These are phyloP conservation scores for Sphaerophoria taeniata DNA, from an alignment of 2,888 invertebrate species.

Conservation along the genomic window DNA sequence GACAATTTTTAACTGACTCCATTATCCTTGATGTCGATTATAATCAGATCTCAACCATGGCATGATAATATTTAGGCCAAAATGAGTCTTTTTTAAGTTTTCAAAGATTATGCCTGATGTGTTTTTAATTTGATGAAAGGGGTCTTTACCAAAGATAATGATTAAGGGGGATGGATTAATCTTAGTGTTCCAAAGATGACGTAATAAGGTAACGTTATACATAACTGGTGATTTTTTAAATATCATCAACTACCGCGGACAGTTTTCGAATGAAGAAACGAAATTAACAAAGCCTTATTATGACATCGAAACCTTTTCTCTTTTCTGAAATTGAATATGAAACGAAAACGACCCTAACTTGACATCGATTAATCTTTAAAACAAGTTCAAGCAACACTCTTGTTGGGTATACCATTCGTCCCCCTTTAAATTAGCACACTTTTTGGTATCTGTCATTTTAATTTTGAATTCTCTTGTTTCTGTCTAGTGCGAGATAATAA, in stretches of 20 bases:
- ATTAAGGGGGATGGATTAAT: too few relatives aligned
- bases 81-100: neutral
- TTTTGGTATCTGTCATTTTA: constrained; percentile 26
- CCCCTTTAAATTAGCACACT: neutral
- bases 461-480: constrained; percentile 19
- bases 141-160: neutral
- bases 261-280: too few relatives aligned
- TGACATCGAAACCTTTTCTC: too few relatives aligned
- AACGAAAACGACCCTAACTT: too few relatives aligned
- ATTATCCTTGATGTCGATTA: constrained; percentile 24
- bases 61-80: neutral
- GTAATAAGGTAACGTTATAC: too few relatives aligned
- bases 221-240: too few relatives aligned
- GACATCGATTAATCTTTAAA: neutral
- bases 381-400: neutral
- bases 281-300: too few relatives aligned
- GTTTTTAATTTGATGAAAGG: constrained; percentile 46
- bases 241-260: too few relatives aligned
- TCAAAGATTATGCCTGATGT: constrained; percentile 35
- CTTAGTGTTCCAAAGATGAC: too few relatives aligned
- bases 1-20: constrained; percentile 29
- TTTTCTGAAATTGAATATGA: too few relatives aligned
- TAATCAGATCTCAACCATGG: neutral
- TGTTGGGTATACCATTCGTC: neutral
- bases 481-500: constrained; percentile 17